Percentiles rank a stretch among this genome's conserved stretches.
Conservation (phyloP, 2,888 invertebrate species). For the Hemistola chrysoprasaria region DNA sequence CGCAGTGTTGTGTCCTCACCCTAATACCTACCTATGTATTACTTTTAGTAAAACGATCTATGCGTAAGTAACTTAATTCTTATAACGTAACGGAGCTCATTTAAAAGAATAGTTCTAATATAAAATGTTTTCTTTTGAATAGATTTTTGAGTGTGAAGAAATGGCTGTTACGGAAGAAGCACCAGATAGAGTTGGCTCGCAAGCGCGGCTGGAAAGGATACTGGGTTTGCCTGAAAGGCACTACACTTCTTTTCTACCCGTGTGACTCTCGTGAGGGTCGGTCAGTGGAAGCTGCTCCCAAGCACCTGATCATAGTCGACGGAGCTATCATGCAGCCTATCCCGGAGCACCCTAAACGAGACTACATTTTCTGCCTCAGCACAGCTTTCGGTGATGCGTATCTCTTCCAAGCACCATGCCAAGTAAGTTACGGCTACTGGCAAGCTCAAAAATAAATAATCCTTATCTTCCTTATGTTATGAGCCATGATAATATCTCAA, state of each 20-base stretch:
- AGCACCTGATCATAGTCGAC: slow-evolving; percentile 97
- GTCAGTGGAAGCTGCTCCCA: slow-evolving; percentile 95
- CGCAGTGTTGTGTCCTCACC: no score
- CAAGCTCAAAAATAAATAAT: background rate
- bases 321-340: slow-evolving; percentile 99
- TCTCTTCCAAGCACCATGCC: slow-evolving; percentile 95
- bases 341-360: slow-evolving; percentile 99
- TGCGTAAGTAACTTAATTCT: no score
- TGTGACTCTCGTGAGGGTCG: slow-evolving; percentile 96
- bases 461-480: slow-evolving; percentile 4
- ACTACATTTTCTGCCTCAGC: slow-evolving; percentile 98
- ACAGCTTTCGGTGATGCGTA: slow-evolving; percentile 99
- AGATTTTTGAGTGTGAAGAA: slow-evolving; percentile 99
- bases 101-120: slow-evolving; percentile 1
- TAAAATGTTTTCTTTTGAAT: slow-evolving; percentile 40
- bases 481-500: slow-evolving; percentile 2
- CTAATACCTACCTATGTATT: no score
- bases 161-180: slow-evolving; percentile 97
- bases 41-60: no score
- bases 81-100: no score
- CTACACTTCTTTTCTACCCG: slow-evolving; percentile 97
- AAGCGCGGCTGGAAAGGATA: slow-evolving; percentile 99
- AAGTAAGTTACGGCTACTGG: slow-evolving; percentile 80
- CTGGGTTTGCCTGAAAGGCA: slow-evolving; percentile 99
- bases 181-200: slow-evolving; percentile 97